These are phyloP conservation scores for Pachliopta kotzebuea DNA, from an alignment of 2,888 invertebrate species.

Conservation along the genomic window DNA sequence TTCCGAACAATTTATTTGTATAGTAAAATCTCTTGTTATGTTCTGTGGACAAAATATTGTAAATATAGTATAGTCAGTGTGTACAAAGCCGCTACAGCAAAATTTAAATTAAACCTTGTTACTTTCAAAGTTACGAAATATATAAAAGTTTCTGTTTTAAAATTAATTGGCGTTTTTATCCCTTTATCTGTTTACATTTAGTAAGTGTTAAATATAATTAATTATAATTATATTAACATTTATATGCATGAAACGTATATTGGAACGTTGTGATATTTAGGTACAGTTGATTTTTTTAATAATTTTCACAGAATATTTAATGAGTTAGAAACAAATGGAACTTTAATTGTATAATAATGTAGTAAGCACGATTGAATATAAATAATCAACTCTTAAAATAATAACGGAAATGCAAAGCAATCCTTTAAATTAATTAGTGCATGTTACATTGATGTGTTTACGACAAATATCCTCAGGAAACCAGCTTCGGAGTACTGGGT, in stretches of 20 bases:
- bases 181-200: too few relatives aligned
- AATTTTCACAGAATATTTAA: too few relatives aligned
- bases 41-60: background rate
- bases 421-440: conserved; percentile 8
- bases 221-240: too few relatives aligned
- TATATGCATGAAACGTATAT: too few relatives aligned
- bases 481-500: background rate
- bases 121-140: background rate
- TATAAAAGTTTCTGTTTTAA: too few relatives aligned
- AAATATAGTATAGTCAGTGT: background rate
- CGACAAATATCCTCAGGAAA: conserved; percentile 22
- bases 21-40: background rate
- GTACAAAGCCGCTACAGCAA: background rate
- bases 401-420: conserved; percentile 11
- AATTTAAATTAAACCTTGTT: background rate
- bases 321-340: too few relatives aligned
- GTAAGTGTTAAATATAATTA: too few relatives aligned
- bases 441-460: conserved; percentile 21
- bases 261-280: too few relatives aligned
- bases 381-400: background rate
- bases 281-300: too few relatives aligned
- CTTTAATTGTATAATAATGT: background rate
- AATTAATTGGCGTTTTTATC: too few relatives aligned
- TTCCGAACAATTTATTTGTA: too few relatives aligned
- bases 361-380: background rate